A percentile compares a stretch with the other conserved stretches of the same genome.
These are phyloP conservation scores for Taenioides sp. DNA, from an alignment of 2,797 vertebrate species.

Conservation along the genomic window DNA sequence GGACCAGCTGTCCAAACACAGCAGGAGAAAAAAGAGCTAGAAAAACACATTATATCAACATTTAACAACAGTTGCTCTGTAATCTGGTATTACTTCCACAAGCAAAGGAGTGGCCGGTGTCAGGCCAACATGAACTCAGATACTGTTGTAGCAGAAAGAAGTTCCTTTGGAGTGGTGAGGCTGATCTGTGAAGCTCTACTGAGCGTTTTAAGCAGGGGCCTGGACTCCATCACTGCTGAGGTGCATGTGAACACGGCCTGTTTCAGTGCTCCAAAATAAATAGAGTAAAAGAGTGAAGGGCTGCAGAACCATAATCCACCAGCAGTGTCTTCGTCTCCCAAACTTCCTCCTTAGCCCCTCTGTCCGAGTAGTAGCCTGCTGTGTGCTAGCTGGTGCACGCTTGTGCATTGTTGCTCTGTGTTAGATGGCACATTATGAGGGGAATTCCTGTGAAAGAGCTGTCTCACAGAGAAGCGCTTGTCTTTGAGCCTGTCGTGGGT, in stretches of 20 bases:
- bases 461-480: constrained; percentile 74
- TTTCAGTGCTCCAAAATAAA: constrained; percentile 52
- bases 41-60: constrained; percentile 85
- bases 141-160: constrained; percentile 71
- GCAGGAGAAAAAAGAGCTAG: constrained; percentile 61
- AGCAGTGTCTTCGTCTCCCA: constrained; percentile 48
- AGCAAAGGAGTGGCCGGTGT: constrained; percentile 74
- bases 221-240: constrained; percentile 75
- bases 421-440: constrained; percentile 71
- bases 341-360: constrained; percentile 24
- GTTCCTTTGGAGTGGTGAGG: constrained; percentile 69
- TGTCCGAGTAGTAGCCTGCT: constrained; percentile 23
- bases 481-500: constrained; percentile 73
- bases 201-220: constrained; percentile 72
- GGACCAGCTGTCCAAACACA: constrained; percentile 83
- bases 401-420: constrained; percentile 54
- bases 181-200: constrained; percentile 67
- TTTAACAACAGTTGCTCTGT: constrained; percentile 85
- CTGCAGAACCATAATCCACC: neutral
- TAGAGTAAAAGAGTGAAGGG: constrained; percentile 8
- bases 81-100: constrained; percentile 84
- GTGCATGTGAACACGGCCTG: constrained; percentile 72
- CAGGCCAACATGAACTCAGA: constrained; percentile 74
- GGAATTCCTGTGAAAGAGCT: constrained; percentile 73
- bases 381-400: constrained; percentile 32